phyloP scores from a whole-genome alignment of 2,797 vertebrate species.

The Ctenopoma multispine region DNA sequence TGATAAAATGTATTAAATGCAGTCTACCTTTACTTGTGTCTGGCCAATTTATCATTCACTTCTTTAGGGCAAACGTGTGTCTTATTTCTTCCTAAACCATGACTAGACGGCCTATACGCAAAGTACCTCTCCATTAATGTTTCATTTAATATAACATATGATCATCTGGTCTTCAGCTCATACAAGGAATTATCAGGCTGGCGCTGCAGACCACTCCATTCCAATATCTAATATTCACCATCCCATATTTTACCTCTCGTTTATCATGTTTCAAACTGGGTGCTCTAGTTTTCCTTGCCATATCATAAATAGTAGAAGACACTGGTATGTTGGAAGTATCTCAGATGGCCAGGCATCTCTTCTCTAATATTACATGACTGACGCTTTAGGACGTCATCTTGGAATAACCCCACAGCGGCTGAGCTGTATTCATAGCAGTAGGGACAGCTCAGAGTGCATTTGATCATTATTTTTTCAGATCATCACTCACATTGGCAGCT shows the following conservation, averaged over 20 bases:
- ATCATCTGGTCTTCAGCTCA: not conserved
- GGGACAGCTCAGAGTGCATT: slow-evolving; percentile 36
- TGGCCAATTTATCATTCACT: not conserved
- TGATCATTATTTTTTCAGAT: slow-evolving; percentile 56
- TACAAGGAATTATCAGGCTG: not conserved
- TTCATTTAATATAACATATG: too few species aligned
- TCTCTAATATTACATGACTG: slow-evolving; percentile 74
- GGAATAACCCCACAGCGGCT: slow-evolving; percentile 33
- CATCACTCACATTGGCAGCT: slow-evolving; percentile 43
- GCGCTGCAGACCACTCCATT: slow-evolving; percentile 13
- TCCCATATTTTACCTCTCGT: slow-evolving; percentile 46
- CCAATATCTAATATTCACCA: slow-evolving; percentile 28
- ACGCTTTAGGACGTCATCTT: slow-evolving; percentile 63
- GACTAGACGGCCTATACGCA: not conserved
- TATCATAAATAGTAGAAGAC: slow-evolving; percentile 71
- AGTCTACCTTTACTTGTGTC: not conserved
- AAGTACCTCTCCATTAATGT: too few species aligned
- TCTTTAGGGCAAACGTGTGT: not conserved
- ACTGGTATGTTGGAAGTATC: slow-evolving; percentile 65
- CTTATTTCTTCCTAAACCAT: not conserved
- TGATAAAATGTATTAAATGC: not conserved
- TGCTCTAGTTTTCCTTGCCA: slow-evolving; percentile 31
- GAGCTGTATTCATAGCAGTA: slow-evolving; percentile 60
- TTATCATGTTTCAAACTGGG: slow-evolving; percentile 51
- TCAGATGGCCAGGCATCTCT: slow-evolving; percentile 45